Base-by-base conservation (phyloP, 2,113 vertebrate species). In the Asarcornis scutulata region DNA sequence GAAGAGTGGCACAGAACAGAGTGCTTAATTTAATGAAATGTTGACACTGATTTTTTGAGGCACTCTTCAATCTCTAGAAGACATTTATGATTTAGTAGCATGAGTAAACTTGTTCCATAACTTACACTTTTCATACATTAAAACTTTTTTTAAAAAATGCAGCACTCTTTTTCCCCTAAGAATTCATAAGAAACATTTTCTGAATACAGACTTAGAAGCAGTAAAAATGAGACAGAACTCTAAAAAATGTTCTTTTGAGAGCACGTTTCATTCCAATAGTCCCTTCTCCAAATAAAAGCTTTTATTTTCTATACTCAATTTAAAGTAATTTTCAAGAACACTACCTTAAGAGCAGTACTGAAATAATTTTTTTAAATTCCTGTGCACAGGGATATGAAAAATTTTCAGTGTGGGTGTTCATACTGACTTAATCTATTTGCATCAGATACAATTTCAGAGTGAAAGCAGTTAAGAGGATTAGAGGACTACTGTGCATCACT, bases 401-500 rank as follows among this genome's bases (percentile, higher is more conserved):
- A 86, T 60, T 36, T 86, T 60, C 48, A 66, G 46, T 46, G 79
- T 64, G 85, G 91, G 79, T 91, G 64, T 94, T 93, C 46, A 74
- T 74, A 91, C 0, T 83, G 75, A 77, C 84, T 91, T 86, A 84
- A 69, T 12, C 56, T 93, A 52, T 89, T 89, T 91, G 83, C 84
- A 95, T 92, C 89, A 93, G 83, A 82, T 71, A 77, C 4, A 36
- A 59, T 76, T 93, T 80, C 7, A 56, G 29, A 94, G 52, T 38
- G 40, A 73, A 94, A 78, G 74, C 84, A 71, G 53, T 83, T 87
- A 89, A 89, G 89, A 88, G 75, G 89, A 91, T 89, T 94, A 96
- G 56, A 83, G 58, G 12, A 82, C 53, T 56, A 42, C 42, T 21
- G 58, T 68, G 83, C 74, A 91, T 82, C 56, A 76, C 58, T 25